phyloP scores from a whole-genome alignment of 2,113 vertebrate species.

The Phocoena sinus region DNA sequence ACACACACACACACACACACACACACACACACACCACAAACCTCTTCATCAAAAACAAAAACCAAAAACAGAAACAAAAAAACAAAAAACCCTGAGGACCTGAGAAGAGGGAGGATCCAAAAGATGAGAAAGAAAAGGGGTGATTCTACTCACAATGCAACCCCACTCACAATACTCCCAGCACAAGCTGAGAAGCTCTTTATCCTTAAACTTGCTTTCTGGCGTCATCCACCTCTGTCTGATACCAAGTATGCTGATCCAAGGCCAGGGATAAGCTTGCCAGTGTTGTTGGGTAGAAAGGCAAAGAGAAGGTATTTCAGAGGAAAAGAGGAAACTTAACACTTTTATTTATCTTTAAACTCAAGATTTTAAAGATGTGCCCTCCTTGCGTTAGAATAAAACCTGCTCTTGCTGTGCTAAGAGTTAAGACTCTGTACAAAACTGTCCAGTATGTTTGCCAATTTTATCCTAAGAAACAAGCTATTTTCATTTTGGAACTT shows the following conservation, averaged over 20 bases:
- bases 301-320: not conserved
- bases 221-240: not conserved
- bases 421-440: not conserved
- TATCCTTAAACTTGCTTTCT: not conserved
- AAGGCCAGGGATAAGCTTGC: not conserved
- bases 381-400: not conserved
- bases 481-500: conserved; percentile 53
- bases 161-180: not conserved
- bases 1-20: too few relatives aligned
- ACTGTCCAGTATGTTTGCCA: conserved; percentile 8
- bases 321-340: not conserved
- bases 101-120: not conserved
- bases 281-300: not conserved
- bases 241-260: not conserved
- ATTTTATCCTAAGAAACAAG: conserved; percentile 35
- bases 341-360: not conserved
- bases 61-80: not conserved
- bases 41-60: not conserved
- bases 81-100: not conserved
- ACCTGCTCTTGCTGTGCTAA: not conserved
- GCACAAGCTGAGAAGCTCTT: not conserved
- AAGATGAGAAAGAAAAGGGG: not conserved
- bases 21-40: too few relatives aligned
- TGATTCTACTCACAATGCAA: not conserved
- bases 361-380: not conserved